Percentiles rank a stretch among this genome's conserved stretches.
These are phyloP conservation scores for Heterodera schachtii DNA, from an alignment of 1,140 invertebrate genomes.

Conservation along the genomic window DNA sequence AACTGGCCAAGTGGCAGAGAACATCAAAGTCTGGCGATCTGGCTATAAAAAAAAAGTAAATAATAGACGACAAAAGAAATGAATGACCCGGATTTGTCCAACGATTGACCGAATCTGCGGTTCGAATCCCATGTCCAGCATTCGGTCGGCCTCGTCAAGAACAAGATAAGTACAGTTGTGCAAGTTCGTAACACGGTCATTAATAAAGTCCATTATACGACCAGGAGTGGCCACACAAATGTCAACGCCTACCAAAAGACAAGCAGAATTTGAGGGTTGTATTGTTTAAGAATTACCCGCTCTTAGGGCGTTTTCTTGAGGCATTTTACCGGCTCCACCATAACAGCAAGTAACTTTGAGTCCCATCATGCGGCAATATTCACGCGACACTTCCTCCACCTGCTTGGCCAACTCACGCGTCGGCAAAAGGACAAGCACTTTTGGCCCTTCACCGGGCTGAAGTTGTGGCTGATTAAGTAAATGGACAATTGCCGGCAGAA, in stretches of 20 bases:
- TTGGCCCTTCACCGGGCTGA: conserved; percentile 51
- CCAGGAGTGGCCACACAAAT: conserved; percentile 78
- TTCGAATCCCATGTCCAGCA: conserved; percentile 99
- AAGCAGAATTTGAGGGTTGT: neutral
- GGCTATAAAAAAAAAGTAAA: conserved; percentile 68
- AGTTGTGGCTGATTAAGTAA: conserved; percentile 81
- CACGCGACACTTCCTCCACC: conserved; percentile 85
- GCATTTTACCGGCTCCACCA: conserved; percentile 73
- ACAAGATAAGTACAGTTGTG: conserved; percentile 88
- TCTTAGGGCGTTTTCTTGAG: conserved; percentile 80
- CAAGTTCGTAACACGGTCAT: conserved; percentile 83
- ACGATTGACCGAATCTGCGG: conserved; percentile 96
- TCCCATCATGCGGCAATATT: conserved; percentile 82
- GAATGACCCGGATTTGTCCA: conserved; percentile 78
- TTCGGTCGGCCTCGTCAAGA: conserved; percentile 95
- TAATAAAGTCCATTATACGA: conserved; percentile 90
- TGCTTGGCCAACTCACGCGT: conserved; percentile 94
- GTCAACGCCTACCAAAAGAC: conserved; percentile 26
- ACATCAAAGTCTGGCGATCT: conserved; percentile 93
- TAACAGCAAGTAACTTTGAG: conserved; percentile 89
- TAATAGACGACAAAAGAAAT: neutral
- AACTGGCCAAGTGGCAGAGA: conserved; percentile 97
- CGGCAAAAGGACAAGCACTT: conserved; percentile 80
- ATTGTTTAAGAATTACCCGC: conserved; percentile 66
- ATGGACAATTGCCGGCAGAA: conserved; percentile 76